Percentiles rank a stretch among this genome's conserved stretches.
Conservation (phyloP, 2,797 vertebrate genomes). For the Chloroceryle inda region DNA sequence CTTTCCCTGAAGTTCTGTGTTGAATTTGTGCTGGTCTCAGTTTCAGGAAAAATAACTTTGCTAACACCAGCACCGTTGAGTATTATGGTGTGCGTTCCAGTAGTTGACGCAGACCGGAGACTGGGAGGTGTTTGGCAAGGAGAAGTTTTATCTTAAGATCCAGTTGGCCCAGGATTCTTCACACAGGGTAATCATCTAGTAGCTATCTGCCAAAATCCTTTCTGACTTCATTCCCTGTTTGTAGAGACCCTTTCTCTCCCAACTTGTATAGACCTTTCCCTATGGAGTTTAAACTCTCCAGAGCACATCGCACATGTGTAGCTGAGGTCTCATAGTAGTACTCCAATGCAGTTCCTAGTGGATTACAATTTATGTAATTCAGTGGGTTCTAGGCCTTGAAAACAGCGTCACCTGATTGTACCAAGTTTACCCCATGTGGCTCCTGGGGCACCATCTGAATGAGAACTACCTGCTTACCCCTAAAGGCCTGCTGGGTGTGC, state of each 20-base stretch:
- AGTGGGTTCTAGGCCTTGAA: constrained; percentile 60
- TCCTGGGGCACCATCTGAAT: not conserved
- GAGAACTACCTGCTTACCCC: not conserved
- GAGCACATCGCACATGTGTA: not conserved
- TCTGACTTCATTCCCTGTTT: constrained; percentile 4
- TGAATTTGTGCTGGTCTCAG: not conserved
- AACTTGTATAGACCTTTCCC: not conserved
- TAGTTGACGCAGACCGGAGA: not conserved
- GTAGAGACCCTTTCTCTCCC: not conserved
- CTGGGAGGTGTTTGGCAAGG: not conserved
- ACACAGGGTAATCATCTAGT: not conserved
- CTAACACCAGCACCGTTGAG: not conserved
- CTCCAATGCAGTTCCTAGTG: not conserved
- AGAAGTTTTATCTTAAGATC: constrained; percentile 5
- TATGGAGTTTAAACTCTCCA: not conserved
- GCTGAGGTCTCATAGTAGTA: not conserved
- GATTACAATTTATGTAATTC: constrained; percentile 22
- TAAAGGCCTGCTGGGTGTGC: not conserved
- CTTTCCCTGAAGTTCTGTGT: not conserved
- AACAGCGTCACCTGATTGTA: constrained; percentile 23
- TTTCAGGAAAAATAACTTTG: constrained; percentile 5
- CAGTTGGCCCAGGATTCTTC: not conserved
- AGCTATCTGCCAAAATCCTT: constrained; percentile 14
- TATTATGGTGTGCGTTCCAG: not conserved
- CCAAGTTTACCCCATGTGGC: not conserved